Evolutionary conservation across 2,113 vertebrate genomes (phyloP).

Genomic region (Sorex araneus): DNA sequence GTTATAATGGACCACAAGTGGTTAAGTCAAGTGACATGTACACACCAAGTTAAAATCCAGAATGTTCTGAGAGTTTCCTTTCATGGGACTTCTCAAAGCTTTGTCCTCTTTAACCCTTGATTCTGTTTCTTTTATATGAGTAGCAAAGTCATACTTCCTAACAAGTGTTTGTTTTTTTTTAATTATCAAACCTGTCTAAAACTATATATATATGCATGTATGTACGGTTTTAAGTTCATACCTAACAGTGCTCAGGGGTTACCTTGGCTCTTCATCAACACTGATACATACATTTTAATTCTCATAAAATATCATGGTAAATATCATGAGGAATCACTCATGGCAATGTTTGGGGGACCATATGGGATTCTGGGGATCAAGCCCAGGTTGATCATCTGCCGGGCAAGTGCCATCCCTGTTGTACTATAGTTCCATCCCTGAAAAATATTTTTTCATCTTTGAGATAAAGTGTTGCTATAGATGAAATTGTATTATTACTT

Average conservation of each 20-base stretch:
- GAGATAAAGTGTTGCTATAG: slow-evolving; percentile 44
- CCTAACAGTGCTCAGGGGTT: no score
- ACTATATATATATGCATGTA: no score
- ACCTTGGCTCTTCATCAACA: no score
- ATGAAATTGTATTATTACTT: slow-evolving; percentile 25
- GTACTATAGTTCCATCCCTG: not conserved
- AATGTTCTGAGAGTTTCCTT: not conserved
- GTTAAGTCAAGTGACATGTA: not conserved
- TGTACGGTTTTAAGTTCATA: no score
- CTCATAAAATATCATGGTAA: no score
- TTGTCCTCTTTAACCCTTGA: slow-evolving; percentile 26
- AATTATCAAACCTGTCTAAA: not conserved
- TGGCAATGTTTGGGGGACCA: no score
- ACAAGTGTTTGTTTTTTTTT: slow-evolving; percentile 1
- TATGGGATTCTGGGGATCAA: no score
- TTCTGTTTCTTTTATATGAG: not conserved
- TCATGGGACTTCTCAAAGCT: not conserved
- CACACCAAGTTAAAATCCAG: not conserved
- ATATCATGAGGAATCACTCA: no score
- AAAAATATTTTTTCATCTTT: slow-evolving; percentile 38
- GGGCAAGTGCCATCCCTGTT: no score
- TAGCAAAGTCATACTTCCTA: not conserved
- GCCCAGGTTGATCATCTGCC: no score
- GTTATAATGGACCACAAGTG: not conserved
- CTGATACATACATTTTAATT: no score